phyloP scores from a whole-genome alignment of 1,140 invertebrate genomes.

The Drosophila auraria region DNA sequence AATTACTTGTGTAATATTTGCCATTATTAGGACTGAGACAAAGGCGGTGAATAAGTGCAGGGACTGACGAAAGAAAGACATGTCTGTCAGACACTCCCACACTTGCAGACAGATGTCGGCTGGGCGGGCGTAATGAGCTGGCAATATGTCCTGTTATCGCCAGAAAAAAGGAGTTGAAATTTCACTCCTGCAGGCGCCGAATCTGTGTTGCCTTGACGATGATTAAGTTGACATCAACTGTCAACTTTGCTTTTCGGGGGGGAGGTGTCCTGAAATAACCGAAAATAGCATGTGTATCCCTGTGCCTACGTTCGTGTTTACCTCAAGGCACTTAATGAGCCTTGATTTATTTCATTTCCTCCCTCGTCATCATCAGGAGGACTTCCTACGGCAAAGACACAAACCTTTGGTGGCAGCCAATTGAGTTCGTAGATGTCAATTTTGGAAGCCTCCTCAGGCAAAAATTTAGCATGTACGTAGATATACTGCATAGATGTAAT shows the following conservation, averaged over 20 bases:
- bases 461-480: constrained; percentile 34
- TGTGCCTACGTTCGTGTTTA: constrained; percentile 41
- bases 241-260: constrained; percentile 65
- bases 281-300: constrained; percentile 48
- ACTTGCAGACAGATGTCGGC: not conserved
- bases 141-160: constrained; percentile 75
- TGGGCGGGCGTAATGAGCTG: constrained; percentile 61
- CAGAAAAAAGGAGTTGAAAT: constrained; percentile 74
- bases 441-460: constrained; percentile 28
- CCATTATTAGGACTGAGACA: constrained; percentile 65
- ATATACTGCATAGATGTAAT: constrained; percentile 60
- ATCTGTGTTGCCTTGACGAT: constrained; percentile 60
- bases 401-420: constrained; percentile 23
- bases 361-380: constrained; percentile 61
- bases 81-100: constrained; percentile 24
- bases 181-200: constrained; percentile 36
- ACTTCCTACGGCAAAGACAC: constrained; percentile 24
- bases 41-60: constrained; percentile 50
- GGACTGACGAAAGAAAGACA: constrained; percentile 55
- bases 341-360: constrained; percentile 81
- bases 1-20: constrained; percentile 84
- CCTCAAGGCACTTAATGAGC: constrained; percentile 70
- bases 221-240: constrained; percentile 83
- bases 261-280: constrained; percentile 49
- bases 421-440: constrained; percentile 32